Conservation (phyloP, 2,888 invertebrate genomes). For the Lumbricus terrestris region DNA sequence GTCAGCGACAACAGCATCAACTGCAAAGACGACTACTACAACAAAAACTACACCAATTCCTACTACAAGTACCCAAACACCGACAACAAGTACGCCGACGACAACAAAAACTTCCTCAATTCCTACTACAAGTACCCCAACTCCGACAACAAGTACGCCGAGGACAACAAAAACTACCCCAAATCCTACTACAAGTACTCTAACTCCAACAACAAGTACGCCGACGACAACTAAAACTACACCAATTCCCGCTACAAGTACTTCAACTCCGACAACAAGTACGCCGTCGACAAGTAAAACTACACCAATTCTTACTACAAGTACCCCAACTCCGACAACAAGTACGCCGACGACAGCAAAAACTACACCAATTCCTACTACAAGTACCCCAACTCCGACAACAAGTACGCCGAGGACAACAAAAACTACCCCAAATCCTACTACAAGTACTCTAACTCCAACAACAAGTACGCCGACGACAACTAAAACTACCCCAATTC, state of each 20-base stretch:
- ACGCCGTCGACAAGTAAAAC: too few species aligned
- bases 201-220: not conserved
- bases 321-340: not conserved
- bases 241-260: not conserved
- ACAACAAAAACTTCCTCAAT: not conserved
- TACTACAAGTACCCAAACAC: not conserved
- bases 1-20: not conserved
- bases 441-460: not conserved
- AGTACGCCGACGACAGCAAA: not conserved
- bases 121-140: not conserved
- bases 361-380: not conserved
- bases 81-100: not conserved
- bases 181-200: not conserved
- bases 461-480: not conserved
- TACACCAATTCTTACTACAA: not conserved
- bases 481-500: not conserved
- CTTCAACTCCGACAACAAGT: too few species aligned
- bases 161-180: not conserved
- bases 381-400: not conserved
- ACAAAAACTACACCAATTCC: not conserved
- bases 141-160: not conserved
- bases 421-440: not conserved
- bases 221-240: not conserved
- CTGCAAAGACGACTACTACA: too few species aligned
- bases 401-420: not conserved